Conservation (phyloP, 2,888 invertebrate genomes). For the Leptinotarsa tumamoca region DNA sequence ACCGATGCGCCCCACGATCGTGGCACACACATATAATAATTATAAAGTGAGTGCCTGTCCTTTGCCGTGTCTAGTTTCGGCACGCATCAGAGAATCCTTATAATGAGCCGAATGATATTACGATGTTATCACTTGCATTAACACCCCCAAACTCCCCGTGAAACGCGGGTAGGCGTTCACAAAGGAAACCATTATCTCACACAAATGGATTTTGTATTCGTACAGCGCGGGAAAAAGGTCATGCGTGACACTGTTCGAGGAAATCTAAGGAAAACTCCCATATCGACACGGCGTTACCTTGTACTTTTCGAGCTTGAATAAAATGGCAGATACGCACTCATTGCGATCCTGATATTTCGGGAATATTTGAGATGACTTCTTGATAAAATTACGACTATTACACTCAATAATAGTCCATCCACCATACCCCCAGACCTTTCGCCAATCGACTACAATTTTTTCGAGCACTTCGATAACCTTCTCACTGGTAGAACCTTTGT, state of each 20-base stretch:
- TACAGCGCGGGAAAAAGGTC: slow-evolving; percentile 45
- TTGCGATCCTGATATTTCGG: no score
- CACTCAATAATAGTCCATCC: no score
- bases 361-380: no score
- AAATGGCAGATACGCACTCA: neutral
- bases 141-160: slow-evolving; percentile 31
- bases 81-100: slow-evolving; percentile 56
- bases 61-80: slow-evolving; percentile 40
- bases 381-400: no score
- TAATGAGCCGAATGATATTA: slow-evolving; percentile 47
- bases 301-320: neutral
- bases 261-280: slow-evolving; percentile 26
- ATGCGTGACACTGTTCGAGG: slow-evolving; percentile 33
- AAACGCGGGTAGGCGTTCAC: slow-evolving; percentile 11
- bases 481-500: no score
- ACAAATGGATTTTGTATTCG: slow-evolving; percentile 16
- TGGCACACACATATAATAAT: slow-evolving; percentile 21
- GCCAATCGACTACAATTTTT: no score
- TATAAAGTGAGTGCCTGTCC: slow-evolving; percentile 26
- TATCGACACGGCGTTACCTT: slow-evolving; percentile 22
- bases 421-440: no score
- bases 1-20: slow-evolving; percentile 8
- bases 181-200: slow-evolving; percentile 19
- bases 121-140: slow-evolving; percentile 53
- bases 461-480: no score